A percentile compares a stretch with the other conserved stretches of the same genome.
Conservation (phyloP, 2,797 vertebrate species). For the Hapalemur alaotrensis region DNA sequence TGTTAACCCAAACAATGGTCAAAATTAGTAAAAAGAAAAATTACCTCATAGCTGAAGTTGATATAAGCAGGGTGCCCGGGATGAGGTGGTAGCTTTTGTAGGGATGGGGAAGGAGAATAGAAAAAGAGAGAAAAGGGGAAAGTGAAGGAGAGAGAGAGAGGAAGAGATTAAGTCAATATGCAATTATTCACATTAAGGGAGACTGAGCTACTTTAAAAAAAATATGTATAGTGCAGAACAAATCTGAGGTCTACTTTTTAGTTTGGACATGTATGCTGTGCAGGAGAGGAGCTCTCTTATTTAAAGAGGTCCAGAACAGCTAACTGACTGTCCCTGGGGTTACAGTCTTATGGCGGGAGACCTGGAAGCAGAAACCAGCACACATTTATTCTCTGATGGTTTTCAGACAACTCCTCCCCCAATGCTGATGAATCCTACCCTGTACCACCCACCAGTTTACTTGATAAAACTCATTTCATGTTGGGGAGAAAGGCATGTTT, state of each 20-base stretch:
- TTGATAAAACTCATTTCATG: not conserved
- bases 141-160: not conserved
- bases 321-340: not conserved
- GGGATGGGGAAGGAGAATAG: not conserved
- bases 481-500: not conserved
- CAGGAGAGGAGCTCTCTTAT: constrained; percentile 3
- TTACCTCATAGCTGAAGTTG: constrained; percentile 79
- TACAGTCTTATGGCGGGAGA: not conserved
- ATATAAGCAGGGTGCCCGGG: constrained; percentile 74
- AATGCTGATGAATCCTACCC: not conserved
- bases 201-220: constrained; percentile 57
- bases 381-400: not conserved
- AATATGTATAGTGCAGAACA: constrained; percentile 38
- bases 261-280: not conserved
- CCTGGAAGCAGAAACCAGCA: not conserved
- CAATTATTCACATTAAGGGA: constrained; percentile 67
- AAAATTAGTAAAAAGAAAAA: constrained; percentile 73
- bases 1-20: constrained; percentile 56
- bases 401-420: not conserved
- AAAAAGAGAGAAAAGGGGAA: not conserved
- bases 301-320: constrained; percentile 22
- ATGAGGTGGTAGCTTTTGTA: constrained; percentile 68
- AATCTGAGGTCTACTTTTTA: constrained; percentile 46
- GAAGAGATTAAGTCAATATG: constrained; percentile 69
- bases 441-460: not conserved